Evolutionary conservation across 92 coral and sea anemone species (phyloP).

Genomic region (Parazoanthus darwini): DNA sequence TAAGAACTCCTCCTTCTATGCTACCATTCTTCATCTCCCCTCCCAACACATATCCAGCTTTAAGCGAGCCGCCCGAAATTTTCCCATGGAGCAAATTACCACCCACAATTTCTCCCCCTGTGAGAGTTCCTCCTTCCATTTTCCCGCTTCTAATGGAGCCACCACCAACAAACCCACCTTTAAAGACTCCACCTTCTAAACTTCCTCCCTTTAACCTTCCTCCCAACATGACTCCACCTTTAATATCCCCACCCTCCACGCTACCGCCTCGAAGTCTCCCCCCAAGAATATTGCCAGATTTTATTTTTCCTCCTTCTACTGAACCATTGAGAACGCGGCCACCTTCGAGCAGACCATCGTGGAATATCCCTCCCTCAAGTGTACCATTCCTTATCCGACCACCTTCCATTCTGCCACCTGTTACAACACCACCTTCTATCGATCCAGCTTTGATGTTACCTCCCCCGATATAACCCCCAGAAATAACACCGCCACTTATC

Average conservation of each 20-base stretch:
- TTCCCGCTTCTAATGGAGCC: conserved; percentile 78
- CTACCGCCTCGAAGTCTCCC: conserved; percentile 84
- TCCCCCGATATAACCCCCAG: conserved; percentile 91
- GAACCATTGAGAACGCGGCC: conserved; percentile 87
- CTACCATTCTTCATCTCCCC: conserved; percentile 90
- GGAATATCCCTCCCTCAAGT: conserved; percentile 89
- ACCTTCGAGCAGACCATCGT: conserved; percentile 81
- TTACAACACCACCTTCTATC: conserved; percentile 86
- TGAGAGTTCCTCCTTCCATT: conserved; percentile 80
- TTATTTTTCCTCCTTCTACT: conserved; percentile 81
- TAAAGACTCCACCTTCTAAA: conserved; percentile 80
- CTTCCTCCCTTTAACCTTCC: conserved; percentile 76
- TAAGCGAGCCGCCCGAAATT: conserved; percentile 86
- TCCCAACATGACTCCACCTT: conserved; percentile 80
- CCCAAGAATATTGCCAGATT: conserved; percentile 83
- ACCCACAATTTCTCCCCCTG: conserved; percentile 80
- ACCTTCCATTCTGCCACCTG: conserved; percentile 85
- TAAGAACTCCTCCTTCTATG: conserved; percentile 91
- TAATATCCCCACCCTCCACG: conserved; percentile 78
- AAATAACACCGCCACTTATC: conserved; percentile 89
- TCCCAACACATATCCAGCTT: conserved; percentile 86
- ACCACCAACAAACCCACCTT: conserved; percentile 74
- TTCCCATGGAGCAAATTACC: conserved; percentile 76
- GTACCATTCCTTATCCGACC: conserved; percentile 89
- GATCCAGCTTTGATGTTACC: conserved; percentile 85